A percentile compares a stretch with the other conserved stretches of the same genome.
Evolutionary conservation across 2,797 vertebrate genomes (phyloP).

Genomic region (Malurus splendens): DNA sequence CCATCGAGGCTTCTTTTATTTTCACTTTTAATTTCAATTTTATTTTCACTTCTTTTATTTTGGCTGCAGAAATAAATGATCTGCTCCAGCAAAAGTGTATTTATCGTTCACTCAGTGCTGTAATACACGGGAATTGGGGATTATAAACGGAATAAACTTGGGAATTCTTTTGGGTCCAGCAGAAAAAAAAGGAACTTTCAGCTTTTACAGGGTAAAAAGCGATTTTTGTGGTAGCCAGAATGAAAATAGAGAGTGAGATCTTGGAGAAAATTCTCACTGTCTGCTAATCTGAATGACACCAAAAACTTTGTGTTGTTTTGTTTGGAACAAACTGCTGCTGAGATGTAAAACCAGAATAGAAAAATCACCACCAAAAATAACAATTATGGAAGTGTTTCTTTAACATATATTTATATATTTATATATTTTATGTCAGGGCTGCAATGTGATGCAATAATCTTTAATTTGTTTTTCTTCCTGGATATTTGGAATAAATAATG

Average conservation of each 20-base stretch:
- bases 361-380: not conserved
- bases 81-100: not conserved
- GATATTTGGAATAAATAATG: too few relatives aligned
- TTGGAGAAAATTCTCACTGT: not conserved
- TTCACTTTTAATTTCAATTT: too few relatives aligned
- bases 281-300: not conserved
- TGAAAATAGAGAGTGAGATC: not conserved
- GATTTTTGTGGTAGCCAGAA: not conserved
- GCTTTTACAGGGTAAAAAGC: not conserved
- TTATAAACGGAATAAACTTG: not conserved
- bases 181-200: not conserved
- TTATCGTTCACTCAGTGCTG: accelerated
- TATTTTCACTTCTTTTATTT: too few relatives aligned
- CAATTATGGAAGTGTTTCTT: not conserved
- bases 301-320: too few relatives aligned
- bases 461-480: too few relatives aligned
- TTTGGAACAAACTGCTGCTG: not conserved
- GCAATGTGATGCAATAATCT: too few relatives aligned
- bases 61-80: not conserved
- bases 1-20: not conserved
- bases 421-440: too few relatives aligned
- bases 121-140: accelerated
- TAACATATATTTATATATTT: too few relatives aligned
- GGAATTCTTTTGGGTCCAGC: not conserved
- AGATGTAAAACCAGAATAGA: not conserved